Evolutionary conservation across 2,113 vertebrate genomes (phyloP), one percentile per base, ranked within the genome.

Genomic region (Pachycephala philippinensis): DNA sequence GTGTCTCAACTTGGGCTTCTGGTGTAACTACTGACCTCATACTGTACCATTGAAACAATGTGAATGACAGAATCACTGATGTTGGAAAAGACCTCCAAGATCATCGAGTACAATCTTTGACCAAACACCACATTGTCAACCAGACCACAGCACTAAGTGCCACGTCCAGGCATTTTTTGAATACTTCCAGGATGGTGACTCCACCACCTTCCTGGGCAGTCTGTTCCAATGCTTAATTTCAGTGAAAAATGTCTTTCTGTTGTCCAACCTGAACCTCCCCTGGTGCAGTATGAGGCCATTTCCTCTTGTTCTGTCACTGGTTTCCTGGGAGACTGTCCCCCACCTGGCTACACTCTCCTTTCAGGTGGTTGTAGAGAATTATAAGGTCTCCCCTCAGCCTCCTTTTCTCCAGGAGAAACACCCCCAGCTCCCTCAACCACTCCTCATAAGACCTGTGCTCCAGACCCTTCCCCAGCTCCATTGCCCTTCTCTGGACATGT

Each of bases 401-500:
- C 40, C 40, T 82, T 31, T 61, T 31, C 47, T 31, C 24, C 39
- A 40, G 14, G 5, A 6, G 27, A 40, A 75, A 66, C 9, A 68
- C 0, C 1, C 5, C 6, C 30, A 75, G 13, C 33, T 79, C 24
- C 5, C 24, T 61, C 15, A 40, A 26, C n/a, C 18, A 13, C 5
- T 45, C 20, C n/a, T 47, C 20, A 35, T 35, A 11, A 40, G 9
- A 39, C 9, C 18, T 27, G 47, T 30, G 4, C 18, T 61, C 24
- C 31, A 68, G 14, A 76, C n/a, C 6, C 14, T 40, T 68, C n/a
- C 3, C 21, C 64, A 69, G 33, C 12, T 30, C 23, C 1, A 0
- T 0, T 53, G 23, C 19, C 54, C 15, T 69, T 69, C 33, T 53
- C 45, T 53, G n/a, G 17, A 31, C 16, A 7, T 0, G 0, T 4